Base-by-base conservation (phyloP, 1,140 invertebrate genomes). In the Theocolax elegans region DNA sequence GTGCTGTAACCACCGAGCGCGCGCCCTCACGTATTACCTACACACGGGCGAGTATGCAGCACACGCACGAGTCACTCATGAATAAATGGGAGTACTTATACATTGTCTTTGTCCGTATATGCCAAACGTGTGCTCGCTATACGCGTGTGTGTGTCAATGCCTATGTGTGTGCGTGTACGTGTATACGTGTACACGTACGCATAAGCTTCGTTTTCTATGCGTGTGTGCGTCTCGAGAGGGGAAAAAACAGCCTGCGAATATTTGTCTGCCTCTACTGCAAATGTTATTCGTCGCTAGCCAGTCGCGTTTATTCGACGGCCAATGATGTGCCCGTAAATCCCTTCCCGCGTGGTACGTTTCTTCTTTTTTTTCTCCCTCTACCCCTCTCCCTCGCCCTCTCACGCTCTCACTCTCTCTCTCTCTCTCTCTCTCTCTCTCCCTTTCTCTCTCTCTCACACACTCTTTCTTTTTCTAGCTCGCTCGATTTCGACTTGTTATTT, bases 251-350 rank as follows among this genome's bases (percentile, higher is more conserved):
- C 46, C 46, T 63, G 67, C 59, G 67, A 70, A 63, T 70, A 70
- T 70, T 63, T 68, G 56, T 62, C 67, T 60, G 56, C n/a, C 67
- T 68, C 53, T 58, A 67, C 65, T 67, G 44, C 65, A 68, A 62
- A 60, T 62, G 56, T 62, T 62, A 53, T 62, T 60, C 56, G 54
- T 62, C 58, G 58, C 54, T 51, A 60, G 56, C 48, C 58, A 46
- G 40, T 54, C 59, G 59, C 59, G 27, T 44, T 68, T 53, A 68
- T 70, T 70, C 59, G 59, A 70, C 59, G 58, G 35, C 49, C 59
- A 70, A 70, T 70, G 59, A 56, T 53, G 67, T 56, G 49, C 44
- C 48, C 40, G 59, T 44, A 70, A 70, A 63, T 70, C 59, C 67
- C 59, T 63, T 54, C 59, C 48, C 58, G 35, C 27, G 0, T 25